These are phyloP conservation scores for Linnaemya vulpina DNA, from an alignment of 2,888 invertebrate species.

Conservation along the genomic window DNA sequence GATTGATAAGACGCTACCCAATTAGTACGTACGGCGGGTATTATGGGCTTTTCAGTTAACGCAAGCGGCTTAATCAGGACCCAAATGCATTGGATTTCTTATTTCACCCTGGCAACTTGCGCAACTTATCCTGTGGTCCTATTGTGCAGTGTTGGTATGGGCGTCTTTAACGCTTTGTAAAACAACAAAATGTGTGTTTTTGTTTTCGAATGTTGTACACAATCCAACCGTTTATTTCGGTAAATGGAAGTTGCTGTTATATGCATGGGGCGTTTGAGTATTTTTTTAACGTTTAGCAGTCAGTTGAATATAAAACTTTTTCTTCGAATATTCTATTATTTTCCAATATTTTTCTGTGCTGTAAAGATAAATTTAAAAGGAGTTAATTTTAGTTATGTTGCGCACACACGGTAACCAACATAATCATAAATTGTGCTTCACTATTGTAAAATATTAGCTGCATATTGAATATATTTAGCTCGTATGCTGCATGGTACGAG, in stretches of 20 bases:
- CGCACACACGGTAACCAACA: background rate
- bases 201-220: slow-evolving; percentile 7
- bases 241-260: slow-evolving; percentile 12
- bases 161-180: slow-evolving; percentile 49
- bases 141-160: slow-evolving; percentile 17
- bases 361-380: slow-evolving; percentile 32
- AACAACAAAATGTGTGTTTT: slow-evolving; percentile 28
- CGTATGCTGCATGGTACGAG: background rate
- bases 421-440: background rate
- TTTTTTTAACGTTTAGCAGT: slow-evolving; percentile 23
- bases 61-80: too few species aligned
- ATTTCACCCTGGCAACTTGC: too few species aligned
- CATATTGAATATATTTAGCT: background rate
- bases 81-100: too few species aligned
- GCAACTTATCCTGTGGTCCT: background rate
- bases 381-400: slow-evolving; percentile 44
- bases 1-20: too few species aligned
- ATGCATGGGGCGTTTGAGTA: slow-evolving; percentile 28
- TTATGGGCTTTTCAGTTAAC: too few species aligned
- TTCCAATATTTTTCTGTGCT: slow-evolving; percentile 3
- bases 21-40: too few species aligned
- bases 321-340: background rate
- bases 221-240: slow-evolving; percentile 26
- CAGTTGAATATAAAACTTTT: slow-evolving; percentile 1
- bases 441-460: background rate